Evolutionary conservation across 1,140 invertebrate species (phyloP).

Genomic region (Sitophilus oryzae): DNA sequence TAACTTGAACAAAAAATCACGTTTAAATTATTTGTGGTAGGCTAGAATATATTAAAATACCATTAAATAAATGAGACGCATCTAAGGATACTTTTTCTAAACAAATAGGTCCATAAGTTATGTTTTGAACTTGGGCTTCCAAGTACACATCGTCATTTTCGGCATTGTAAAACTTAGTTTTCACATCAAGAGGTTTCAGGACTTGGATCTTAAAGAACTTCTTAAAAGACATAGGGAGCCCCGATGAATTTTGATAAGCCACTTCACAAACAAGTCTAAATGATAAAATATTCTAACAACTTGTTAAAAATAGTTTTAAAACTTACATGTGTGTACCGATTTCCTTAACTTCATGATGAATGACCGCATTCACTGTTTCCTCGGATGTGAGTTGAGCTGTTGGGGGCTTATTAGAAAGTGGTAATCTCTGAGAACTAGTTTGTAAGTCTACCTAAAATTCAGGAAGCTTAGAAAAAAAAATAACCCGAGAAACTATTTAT

Average conservation of each 20-base stretch:
- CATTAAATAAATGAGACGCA: conserved; percentile 80
- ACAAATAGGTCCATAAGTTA: conserved; percentile 81
- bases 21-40: background rate
- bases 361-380: conserved; percentile 87
- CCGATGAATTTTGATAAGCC: conserved; percentile 70
- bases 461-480: too few species aligned
- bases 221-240: conserved; percentile 70
- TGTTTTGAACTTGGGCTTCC: conserved; percentile 95
- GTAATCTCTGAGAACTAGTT: conserved; percentile 80
- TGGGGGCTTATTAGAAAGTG: conserved; percentile 60
- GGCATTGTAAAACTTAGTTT: conserved; percentile 97
- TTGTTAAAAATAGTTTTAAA: conserved; percentile 1
- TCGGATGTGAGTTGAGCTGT: conserved; percentile 66
- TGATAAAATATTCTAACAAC: conserved; percentile 29
- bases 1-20: conserved; percentile 7
- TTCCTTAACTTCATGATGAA: conserved; percentile 98
- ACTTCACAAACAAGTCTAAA: conserved; percentile 92
- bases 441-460: conserved; percentile 78
- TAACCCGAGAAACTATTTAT: too few species aligned
- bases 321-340: conserved; percentile 91
- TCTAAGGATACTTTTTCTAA: conserved; percentile 89
- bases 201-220: conserved; percentile 99
- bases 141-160: conserved; percentile 96
- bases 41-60: conserved; percentile 39
- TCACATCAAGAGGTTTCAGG: conserved; percentile 94